Evolutionary conservation across 2,113 vertebrate species (phyloP).

Genomic region (Clarias batrachus): DNA sequence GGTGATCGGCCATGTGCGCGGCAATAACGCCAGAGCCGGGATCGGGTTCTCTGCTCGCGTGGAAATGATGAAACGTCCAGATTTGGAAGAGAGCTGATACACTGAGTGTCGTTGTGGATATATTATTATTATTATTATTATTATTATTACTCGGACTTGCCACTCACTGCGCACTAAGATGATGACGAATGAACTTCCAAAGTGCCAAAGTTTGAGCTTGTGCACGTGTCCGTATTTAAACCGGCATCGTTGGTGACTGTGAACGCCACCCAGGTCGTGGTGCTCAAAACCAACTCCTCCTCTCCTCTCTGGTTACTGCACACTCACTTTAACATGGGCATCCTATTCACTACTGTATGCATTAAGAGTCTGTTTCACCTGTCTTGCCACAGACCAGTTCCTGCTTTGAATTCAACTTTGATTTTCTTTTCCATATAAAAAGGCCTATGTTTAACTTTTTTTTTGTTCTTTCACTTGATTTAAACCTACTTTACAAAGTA

Average conservation of each 20-base stretch:
- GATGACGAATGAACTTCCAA: background rate
- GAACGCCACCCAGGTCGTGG: slow-evolving; percentile 36
- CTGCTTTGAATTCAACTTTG: background rate
- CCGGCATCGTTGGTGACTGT: slow-evolving; percentile 23
- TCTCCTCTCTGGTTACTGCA: slow-evolving; percentile 34
- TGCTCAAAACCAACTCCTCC: slow-evolving; percentile 49
- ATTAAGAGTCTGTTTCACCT: background rate
- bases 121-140: background rate
- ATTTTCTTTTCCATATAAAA: background rate
- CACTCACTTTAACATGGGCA: background rate
- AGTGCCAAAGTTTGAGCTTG: slow-evolving; percentile 40
- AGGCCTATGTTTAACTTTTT: background rate
- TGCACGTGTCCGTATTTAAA: slow-evolving; percentile 37
- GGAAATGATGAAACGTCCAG: background rate
- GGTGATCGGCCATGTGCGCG: slow-evolving; percentile 66
- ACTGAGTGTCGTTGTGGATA: background rate
- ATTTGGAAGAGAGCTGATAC: background rate
- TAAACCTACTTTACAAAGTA: background rate
- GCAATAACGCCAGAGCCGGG: background rate
- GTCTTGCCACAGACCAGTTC: background rate
- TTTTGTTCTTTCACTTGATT: background rate
- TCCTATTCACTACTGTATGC: background rate
- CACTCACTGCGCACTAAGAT: background rate
- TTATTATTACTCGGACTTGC: background rate
- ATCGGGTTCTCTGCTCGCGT: background rate